Conservation (phyloP, 2,888 invertebrate species). For the Lomographa bimaculata region DNA sequence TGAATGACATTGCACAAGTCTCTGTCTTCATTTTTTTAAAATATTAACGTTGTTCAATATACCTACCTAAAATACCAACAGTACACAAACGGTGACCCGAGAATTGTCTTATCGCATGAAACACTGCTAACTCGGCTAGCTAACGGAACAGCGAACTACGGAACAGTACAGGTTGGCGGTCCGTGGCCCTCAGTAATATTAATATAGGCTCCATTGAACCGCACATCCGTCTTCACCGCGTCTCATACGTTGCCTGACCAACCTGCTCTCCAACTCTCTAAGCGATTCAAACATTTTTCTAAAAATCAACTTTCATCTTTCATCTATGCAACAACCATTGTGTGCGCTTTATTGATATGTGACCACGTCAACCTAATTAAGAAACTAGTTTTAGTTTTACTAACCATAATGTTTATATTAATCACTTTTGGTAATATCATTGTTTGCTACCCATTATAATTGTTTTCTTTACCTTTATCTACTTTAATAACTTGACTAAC, state of each 20-base stretch:
- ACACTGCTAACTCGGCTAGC: too few species aligned
- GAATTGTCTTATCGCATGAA: slow-evolving; percentile 25
- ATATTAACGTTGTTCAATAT: slow-evolving; percentile 5
- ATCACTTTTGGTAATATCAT: too few species aligned
- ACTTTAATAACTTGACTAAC: too few species aligned
- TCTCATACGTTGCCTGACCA: slow-evolving; percentile 1
- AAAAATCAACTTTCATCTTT: slow-evolving; percentile 45
- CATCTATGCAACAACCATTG: slow-evolving; percentile 10
- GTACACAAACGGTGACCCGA: slow-evolving; percentile 7
- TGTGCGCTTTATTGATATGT: slow-evolving; percentile 8
- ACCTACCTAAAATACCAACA: slow-evolving; percentile 15
- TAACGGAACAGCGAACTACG: slow-evolving; percentile 24
- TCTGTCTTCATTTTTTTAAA: slow-evolving; percentile 10
- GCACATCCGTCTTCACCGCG: slow-evolving; percentile 14
- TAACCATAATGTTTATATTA: too few species aligned
- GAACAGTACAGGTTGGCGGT: slow-evolving; percentile 15
- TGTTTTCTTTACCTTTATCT: too few species aligned
- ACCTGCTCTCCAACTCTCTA: slow-evolving; percentile 10
- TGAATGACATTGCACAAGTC: slow-evolving; percentile 15
- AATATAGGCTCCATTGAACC: slow-evolving; percentile 9
- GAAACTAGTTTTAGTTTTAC: slow-evolving; percentile 31
- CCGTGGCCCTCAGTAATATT: too few species aligned
- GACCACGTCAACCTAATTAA: slow-evolving; percentile 24
- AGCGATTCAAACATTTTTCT: slow-evolving; percentile 25
- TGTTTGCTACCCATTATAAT: too few species aligned